Percentiles rank a stretch among this genome's conserved stretches.
These are phyloP conservation scores for Zoanthus gigantus DNA, from an alignment of 92 coral and sea anemone genomes.

Conservation along the genomic window DNA sequence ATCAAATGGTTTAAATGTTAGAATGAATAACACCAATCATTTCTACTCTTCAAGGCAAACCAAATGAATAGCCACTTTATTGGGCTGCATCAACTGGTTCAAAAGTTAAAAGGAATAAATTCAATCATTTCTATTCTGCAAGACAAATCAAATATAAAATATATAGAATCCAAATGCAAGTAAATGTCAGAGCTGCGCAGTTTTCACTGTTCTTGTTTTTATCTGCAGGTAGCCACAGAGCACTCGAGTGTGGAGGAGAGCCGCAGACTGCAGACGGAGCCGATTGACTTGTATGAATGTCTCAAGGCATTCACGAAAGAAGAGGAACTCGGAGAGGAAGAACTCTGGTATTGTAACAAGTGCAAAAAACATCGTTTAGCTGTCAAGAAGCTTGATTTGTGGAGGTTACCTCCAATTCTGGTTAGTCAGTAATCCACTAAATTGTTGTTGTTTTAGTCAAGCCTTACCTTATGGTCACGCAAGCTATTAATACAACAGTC, in stretches of 20 bases:
- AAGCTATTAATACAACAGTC: too few species aligned
- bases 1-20: neutral
- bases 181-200: neutral
- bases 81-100: neutral
- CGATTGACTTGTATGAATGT: slow-evolving; percentile 97
- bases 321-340: slow-evolving; percentile 98
- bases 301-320: slow-evolving; percentile 95
- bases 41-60: neutral
- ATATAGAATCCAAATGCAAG: neutral
- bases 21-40: neutral
- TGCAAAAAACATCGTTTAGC: slow-evolving; percentile 95
- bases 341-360: slow-evolving; percentile 97
- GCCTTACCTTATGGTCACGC: too few species aligned
- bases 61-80: neutral
- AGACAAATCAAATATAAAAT: neutral
- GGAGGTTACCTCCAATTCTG: slow-evolving; percentile 97
- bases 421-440: slow-evolving; percentile 49
- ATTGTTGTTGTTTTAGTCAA: too few species aligned
- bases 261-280: slow-evolving; percentile 94
- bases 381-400: slow-evolving; percentile 93
- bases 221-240: slow-evolving; percentile 68
- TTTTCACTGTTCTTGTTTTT: neutral
- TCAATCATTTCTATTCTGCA: neutral
- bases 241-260: slow-evolving; percentile 95
- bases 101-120: too few species aligned